Evolutionary conservation across 2,113 vertebrate species (phyloP).

Genomic region (Pluvialis apricaria): DNA sequence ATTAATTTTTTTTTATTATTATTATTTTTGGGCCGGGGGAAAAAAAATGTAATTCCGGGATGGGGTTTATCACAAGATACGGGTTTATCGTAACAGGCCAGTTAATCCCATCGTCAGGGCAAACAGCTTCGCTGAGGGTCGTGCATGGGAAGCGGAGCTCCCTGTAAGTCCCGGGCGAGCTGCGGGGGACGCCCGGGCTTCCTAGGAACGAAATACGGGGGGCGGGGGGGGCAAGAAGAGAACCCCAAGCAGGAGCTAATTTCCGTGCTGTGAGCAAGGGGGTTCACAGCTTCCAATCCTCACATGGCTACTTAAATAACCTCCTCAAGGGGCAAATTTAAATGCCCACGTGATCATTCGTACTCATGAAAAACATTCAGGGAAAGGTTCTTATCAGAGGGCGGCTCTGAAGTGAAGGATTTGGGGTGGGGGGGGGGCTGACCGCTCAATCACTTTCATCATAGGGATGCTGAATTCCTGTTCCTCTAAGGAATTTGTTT

Average conservation of each 20-base stretch:
- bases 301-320: neutral
- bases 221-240: neutral
- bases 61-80: neutral
- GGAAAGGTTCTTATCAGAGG: neutral
- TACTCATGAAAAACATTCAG: neutral
- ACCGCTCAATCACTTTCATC: fast-evolving
- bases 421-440: neutral
- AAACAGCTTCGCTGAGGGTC: neutral
- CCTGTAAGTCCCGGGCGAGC: neutral
- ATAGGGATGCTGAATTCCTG: neutral
- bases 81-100: fast-evolving
- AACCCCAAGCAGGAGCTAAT: neutral
- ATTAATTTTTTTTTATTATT: neutral
- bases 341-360: neutral
- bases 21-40: fast-evolving
- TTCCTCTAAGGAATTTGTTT: neutral
- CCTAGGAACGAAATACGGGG: fast-evolving
- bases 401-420: neutral
- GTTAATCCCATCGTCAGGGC: neutral
- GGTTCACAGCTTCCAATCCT: fast-evolving
- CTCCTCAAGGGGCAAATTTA: neutral
- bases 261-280: neutral
- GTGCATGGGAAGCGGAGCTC: neutral
- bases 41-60: neutral
- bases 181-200: fast-evolving